Evolutionary conservation across 2,113 vertebrate genomes (phyloP), one percentile per base, ranked within the genome.

Genomic region (Gopherus flavomarginatus): DNA sequence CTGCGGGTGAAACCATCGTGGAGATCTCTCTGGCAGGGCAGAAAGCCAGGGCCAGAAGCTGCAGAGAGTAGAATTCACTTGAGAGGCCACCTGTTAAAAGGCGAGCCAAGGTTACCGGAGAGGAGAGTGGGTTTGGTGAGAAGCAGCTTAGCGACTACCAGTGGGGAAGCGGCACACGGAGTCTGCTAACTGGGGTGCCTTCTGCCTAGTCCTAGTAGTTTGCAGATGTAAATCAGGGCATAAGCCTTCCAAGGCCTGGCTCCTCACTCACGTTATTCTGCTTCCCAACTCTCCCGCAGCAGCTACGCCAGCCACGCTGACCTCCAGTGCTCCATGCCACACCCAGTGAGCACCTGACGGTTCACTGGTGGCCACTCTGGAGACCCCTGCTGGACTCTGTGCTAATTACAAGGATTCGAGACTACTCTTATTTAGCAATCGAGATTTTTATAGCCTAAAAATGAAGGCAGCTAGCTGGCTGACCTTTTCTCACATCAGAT

Each of bases 321-420:
- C 2, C 78, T 21, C 81, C 11, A 0, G 2, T 27, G 50, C 7
- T 0, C 79, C 38, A 0, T 0, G 14, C 19, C 0, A 27, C 50
- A 16, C 21, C 1, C 84, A 2, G 57, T 17, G 21, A n/a, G 8
- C 2, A 1, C 50, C 65, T 44, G 9, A 47, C 2, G 84, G 56
- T 6, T 3, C 35, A 6, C 80, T 27, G 62, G 75, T 69, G 81
- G 89, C 11, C 13, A 6, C 31, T 62, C 7, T n/a, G 31, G 31
- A 65, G 31, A 65, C 17, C 17, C 77, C 50, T 56, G 1, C 47
- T 14, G 11, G 35, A 8, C 38, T 31, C 65, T 62, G 75, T 42
- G 82, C n/a, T 56, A 54, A 26, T n/a, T 4, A 38, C 24, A 56
- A 42, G 52, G 38, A n/a, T 38, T 54, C 24, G 26, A 38, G 22